A percentile compares a stretch with the other conserved stretches of the same genome.
phyloP scores from a whole-genome alignment of 2,888 invertebrate species.

The Callosobruchus maculatus region DNA sequence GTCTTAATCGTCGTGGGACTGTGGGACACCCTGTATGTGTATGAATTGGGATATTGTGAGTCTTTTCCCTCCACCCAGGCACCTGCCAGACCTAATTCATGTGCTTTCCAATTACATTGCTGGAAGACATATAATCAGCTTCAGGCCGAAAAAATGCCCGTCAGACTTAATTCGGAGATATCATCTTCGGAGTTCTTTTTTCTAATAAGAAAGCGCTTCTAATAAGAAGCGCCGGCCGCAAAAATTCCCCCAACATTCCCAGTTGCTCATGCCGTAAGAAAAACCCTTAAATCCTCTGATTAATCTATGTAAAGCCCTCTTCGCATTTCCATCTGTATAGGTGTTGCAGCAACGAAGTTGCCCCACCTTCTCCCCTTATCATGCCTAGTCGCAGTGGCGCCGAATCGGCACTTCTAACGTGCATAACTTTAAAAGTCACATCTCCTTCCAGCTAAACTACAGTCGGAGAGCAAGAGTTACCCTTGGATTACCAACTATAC shows the following conservation, averaged over 20 bases:
- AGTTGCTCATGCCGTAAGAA: neutral
- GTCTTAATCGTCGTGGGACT: too few species aligned
- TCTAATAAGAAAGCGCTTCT: neutral
- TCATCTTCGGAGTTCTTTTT: neutral
- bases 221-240: neutral
- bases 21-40: too few species aligned
- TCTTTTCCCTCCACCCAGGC: neutral
- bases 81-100: neutral
- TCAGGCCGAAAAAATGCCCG: neutral
- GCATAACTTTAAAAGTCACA: too few species aligned
- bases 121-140: neutral
- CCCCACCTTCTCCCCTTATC: neutral
- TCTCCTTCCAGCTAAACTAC: too few species aligned
- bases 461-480: too few species aligned
- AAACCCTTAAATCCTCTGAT: neutral
- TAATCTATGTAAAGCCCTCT: neutral
- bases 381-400: neutral
- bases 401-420: neutral
- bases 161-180: neutral
- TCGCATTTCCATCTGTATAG: neutral
- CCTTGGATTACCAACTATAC: too few species aligned
- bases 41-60: too few species aligned
- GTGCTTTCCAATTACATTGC: neutral
- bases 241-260: neutral
- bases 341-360: neutral